Evolutionary conservation across 2,888 invertebrate genomes (phyloP), one percentile per base, ranked within the genome.

Genomic region (Lissocephala sabroskyi): DNA sequence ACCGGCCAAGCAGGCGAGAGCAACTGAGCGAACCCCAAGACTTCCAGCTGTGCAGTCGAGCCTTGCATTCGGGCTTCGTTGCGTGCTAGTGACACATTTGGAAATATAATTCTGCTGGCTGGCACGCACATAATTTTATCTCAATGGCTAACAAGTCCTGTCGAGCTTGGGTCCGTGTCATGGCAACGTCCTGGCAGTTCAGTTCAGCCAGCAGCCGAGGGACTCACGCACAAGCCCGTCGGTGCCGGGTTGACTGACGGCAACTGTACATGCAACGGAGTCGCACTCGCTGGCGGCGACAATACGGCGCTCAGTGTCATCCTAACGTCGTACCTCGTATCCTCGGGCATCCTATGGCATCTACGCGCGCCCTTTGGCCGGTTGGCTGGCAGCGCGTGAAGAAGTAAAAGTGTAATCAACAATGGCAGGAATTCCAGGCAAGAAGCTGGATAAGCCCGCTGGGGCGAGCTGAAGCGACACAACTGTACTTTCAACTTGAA

Each of bases 111-210:
- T 37, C 35, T 43, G 26, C 9, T 23, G 56, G 49, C 17, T 13
- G 52, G 66, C 70, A 70, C 67, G 77, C 77, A 74, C 62, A 70
- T 77, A 70, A 71, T 63, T 77, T 49, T 50, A 11, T 14, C 42
- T 45, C 44, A 44, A 45, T 23, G 49, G 49, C 18, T 40, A 40
- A 40, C 45, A 45, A 39, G 45, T 19, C 29, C 19, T 30, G 16
- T 32, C 9, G 39, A 18, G 36, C 14, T 36, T 33, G 28, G 16
- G 16, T 17, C 36, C 13, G 10, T 13, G 30, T 3, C 3, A 11
- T 5, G 30, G 30, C n/a, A n/a, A n/a, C n/a, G n/a, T n/a, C n/a
- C n/a, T n/a, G n/a, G n/a, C n/a, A n/a, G n/a, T n/a, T n/a, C n/a
- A n/a, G 30, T 32, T 32, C 5, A n/a, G 30, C 11, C n/a, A 11